phyloP scores from a whole-genome alignment of 2,888 invertebrate species.

The Coleophora flavipennella region DNA sequence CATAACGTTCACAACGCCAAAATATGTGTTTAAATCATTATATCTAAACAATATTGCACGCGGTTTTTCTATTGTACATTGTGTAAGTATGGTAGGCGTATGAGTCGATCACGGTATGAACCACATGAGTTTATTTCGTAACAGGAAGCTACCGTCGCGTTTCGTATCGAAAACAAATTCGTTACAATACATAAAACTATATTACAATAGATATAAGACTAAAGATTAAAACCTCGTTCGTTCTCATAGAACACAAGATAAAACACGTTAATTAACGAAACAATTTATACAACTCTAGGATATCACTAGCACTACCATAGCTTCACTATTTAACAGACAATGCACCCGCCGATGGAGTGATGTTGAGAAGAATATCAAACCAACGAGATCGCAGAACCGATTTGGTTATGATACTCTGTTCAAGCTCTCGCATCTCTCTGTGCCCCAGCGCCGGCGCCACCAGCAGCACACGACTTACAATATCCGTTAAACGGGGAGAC shows the following conservation, averaged over 20 bases:
- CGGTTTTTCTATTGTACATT: constrained; percentile 59
- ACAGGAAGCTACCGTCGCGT: constrained; percentile 55
- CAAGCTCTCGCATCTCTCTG: too few relatives aligned
- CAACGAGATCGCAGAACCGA: too few relatives aligned
- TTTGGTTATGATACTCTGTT: too few relatives aligned
- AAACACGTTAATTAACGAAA: constrained; percentile 34
- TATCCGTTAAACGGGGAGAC: constrained; percentile 1
- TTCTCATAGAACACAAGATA: constrained; percentile 41
- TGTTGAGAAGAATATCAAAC: too few relatives aligned
- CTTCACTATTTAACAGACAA: constrained; percentile 2
- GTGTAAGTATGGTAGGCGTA: constrained; percentile 47
- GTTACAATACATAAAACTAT: constrained; percentile 41
- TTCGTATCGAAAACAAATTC: constrained; percentile 41
- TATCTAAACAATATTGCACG: constrained; percentile 72
- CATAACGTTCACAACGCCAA: constrained; percentile 72
- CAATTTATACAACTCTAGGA: constrained; percentile 53
- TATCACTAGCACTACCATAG: constrained; percentile 64
- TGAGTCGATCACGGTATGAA: constrained; percentile 44
- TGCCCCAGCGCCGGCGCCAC: neutral
- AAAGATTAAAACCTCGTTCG: constrained; percentile 29
- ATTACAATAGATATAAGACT: constrained; percentile 35
- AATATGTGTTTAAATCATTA: constrained; percentile 57
- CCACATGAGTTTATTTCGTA: constrained; percentile 46
- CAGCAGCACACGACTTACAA: constrained; percentile 3
- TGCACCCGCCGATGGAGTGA: neutral